phyloP scores from a whole-genome alignment of 2,888 invertebrate species.

The Microdon myrmicae region DNA sequence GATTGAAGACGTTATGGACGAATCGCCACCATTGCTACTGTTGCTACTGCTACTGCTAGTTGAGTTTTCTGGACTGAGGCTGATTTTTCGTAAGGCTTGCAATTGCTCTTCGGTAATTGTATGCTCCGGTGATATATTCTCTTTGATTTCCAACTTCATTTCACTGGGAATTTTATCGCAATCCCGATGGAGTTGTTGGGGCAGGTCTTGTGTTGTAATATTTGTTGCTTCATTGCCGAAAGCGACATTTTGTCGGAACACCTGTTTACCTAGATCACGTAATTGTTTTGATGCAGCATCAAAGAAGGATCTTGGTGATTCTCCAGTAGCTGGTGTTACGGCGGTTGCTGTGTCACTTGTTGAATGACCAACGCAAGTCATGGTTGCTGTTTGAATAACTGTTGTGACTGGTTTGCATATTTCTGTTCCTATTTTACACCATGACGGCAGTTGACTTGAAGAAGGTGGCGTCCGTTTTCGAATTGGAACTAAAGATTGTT shows the following conservation, averaged over 20 bases:
- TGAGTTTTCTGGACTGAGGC: constrained; percentile 53
- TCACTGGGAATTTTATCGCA: constrained; percentile 70
- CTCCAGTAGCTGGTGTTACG: constrained; percentile 50
- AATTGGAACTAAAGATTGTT: constrained; percentile 45
- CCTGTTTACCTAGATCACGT: constrained; percentile 63
- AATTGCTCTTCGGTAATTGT: constrained; percentile 66
- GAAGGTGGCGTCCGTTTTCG: constrained; percentile 55
- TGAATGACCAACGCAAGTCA: constrained; percentile 25
- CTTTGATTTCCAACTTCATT: constrained; percentile 72
- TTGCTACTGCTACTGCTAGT: constrained; percentile 33
- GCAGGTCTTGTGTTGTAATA: constrained; percentile 36
- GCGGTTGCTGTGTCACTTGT: constrained; percentile 45
- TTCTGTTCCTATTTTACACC: constrained; percentile 55
- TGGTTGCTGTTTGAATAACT: constrained; percentile 51
- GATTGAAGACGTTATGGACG: constrained; percentile 32
- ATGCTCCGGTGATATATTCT: constrained; percentile 74
- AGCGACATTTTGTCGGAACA: constrained; percentile 64
- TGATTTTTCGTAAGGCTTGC: constrained; percentile 58
- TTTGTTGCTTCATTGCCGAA: constrained; percentile 57
- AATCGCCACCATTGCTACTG: constrained; percentile 40
- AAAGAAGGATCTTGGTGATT: constrained; percentile 59
- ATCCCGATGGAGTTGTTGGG: constrained; percentile 55
- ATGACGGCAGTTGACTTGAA: constrained; percentile 33
- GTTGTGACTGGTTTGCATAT: constrained; percentile 51
- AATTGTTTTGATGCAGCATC: constrained; percentile 63